Base-by-base conservation (phyloP, 2,113 vertebrate genomes). In the Scomber japonicus region DNA sequence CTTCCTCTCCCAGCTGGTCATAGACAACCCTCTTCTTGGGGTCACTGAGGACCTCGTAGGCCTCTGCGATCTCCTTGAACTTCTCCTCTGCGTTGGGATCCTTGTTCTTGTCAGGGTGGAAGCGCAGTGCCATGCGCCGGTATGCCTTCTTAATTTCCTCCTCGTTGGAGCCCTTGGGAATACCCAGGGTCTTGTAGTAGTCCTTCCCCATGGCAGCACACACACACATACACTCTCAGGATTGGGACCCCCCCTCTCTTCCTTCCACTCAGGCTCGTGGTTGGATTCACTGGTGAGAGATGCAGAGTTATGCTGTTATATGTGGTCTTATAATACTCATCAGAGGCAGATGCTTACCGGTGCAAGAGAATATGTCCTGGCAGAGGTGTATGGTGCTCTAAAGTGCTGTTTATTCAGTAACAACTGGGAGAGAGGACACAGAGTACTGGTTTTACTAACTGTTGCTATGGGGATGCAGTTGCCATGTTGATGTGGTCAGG, bases 131-230 rank as follows among this genome's bases (percentile, higher is more conserved):
- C 98, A 99, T 99, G 90, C 96, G 99, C 57, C 97, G 92, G 76
- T 99, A 99, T 46, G 98, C 98, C 92, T 97, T 98, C 93, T 99
- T 99, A 94, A 99, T 97, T 92, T 99, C 98, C 79, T 99, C 98
- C 70, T 99, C 98, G 0, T 97, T 99, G 91, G 98, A 96, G 0
- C 96, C 96, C 0, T 96, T 96, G 27, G 96, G 95, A 93, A 99
- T 97, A 54, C 98, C 97, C 88, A 99, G 90, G 88, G 96, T 97
- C 95, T 97, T 99, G 92, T 99, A 99, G 83, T 99, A 99, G 92
- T 99, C 97, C 94, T 99, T 99, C 71, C 97, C 98, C 98, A 99
- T 99, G 81, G 94, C 93, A 86, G 65, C 46, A 71, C 80, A 82
- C 63, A 67, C 73, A 53, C 50, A 16, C 24, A 88, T 56, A 84